Conservation (phyloP, 2,888 invertebrate genomes). For the Idaea dimidiata region DNA sequence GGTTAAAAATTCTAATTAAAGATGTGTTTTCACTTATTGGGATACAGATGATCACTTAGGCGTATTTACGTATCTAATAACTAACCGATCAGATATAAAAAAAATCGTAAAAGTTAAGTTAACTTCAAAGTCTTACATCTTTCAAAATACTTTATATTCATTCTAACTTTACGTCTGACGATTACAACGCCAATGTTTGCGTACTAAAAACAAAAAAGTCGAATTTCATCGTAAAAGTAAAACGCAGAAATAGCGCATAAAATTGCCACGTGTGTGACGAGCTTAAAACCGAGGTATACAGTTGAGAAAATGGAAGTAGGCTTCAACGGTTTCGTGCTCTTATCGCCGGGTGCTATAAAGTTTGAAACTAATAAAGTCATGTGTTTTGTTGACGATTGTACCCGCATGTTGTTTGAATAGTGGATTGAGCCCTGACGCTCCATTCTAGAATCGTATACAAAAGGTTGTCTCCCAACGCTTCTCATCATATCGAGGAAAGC, state of each 20-base stretch:
- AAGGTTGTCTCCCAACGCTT: slow-evolving; percentile 32
- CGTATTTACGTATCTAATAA: too few species aligned
- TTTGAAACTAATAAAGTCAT: neutral
- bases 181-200: slow-evolving; percentile 1
- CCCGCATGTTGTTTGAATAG: slow-evolving; percentile 50
- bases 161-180: neutral
- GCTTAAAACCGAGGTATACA: neutral
- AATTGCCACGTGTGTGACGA: slow-evolving; percentile 1
- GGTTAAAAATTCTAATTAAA: too few species aligned
- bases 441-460: slow-evolving; percentile 53
- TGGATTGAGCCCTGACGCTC: slow-evolving; percentile 58
- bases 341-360: neutral
- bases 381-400: neutral
- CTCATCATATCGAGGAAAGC: slow-evolving; percentile 22
- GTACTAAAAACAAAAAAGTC: neutral
- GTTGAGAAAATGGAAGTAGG: slow-evolving; percentile 1
- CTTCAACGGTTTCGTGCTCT: neutral
- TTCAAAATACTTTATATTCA: neutral
- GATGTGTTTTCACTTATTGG: too few species aligned
- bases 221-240: neutral
- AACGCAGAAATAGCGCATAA: neutral
- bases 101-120: neutral
- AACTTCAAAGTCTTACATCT: neutral
- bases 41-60: too few species aligned
- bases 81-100: too few species aligned